These are phyloP conservation scores for Lerema accius DNA, from an alignment of 1,140 invertebrate species.

Conservation along the genomic window DNA sequence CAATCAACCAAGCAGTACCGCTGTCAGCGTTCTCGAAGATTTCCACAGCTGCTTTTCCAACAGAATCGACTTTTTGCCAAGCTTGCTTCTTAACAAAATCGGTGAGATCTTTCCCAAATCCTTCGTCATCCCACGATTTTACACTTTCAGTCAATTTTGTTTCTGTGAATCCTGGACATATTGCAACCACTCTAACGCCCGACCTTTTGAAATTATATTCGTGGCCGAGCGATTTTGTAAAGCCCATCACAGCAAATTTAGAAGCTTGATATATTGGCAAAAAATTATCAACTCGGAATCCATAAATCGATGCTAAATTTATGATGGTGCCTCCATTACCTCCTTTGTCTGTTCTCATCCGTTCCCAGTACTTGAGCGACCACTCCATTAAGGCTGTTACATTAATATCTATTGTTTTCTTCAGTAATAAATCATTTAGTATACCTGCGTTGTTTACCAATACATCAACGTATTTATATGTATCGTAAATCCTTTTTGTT, in stretches of 20 bases:
- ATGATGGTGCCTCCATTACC: slow-evolving; percentile 84
- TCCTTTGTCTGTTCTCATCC: slow-evolving; percentile 83
- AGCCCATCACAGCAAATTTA: slow-evolving; percentile 84
- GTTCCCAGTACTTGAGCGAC: slow-evolving; percentile 47
- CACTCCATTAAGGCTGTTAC: slow-evolving; percentile 51
- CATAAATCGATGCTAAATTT: slow-evolving; percentile 85
- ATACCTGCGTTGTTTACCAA: slow-evolving; percentile 86
- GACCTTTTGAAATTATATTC: slow-evolving; percentile 79
- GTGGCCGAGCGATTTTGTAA: slow-evolving; percentile 78
- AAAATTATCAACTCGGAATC: slow-evolving; percentile 82
- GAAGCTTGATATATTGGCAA: slow-evolving; percentile 86
- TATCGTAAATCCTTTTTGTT: slow-evolving; percentile 64
- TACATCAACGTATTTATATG: slow-evolving; percentile 83
- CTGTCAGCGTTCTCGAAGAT: slow-evolving; percentile 38
- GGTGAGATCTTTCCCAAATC: no score
- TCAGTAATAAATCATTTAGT: slow-evolving; percentile 80
- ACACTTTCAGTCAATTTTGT: no score
- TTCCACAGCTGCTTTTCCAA: slow-evolving; percentile 38
- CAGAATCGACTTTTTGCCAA: slow-evolving; percentile 35
- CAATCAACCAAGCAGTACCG: slow-evolving; percentile 22
- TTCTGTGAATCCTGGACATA: no score
- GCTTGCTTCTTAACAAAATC: slow-evolving; percentile 2
- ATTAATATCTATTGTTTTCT: slow-evolving; percentile 62
- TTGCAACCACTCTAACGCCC: no score
- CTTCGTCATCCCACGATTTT: no score